Evolutionary conservation across 2,888 invertebrate genomes (phyloP).

Genomic region (Patella depressa): DNA sequence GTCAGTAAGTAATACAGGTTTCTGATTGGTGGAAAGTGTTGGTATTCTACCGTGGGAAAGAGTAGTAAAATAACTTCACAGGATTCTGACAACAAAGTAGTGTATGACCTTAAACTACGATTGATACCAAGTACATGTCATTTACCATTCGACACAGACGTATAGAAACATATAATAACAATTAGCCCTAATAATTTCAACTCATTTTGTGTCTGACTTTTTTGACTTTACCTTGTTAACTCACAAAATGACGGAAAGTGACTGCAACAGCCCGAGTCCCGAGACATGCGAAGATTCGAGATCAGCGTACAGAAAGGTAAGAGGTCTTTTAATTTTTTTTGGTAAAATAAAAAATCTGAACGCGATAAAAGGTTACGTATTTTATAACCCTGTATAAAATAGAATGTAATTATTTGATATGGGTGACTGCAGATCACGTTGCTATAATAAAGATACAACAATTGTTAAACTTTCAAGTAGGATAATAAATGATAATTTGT

Average conservation of each 20-base stretch:
- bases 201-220: not conserved
- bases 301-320: constrained; percentile 24
- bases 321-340: not conserved
- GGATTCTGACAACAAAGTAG: not conserved
- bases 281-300: constrained; percentile 18
- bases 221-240: not conserved
- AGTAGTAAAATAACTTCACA: constrained; percentile 19
- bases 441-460: too few species aligned
- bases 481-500: too few species aligned
- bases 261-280: constrained; percentile 13
- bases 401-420: not conserved
- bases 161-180: too few species aligned
- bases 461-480: too few species aligned
- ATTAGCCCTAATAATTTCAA: too few species aligned
- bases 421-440: too few species aligned
- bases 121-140: constrained; percentile 10
- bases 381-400: not conserved
- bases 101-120: constrained; percentile 10
- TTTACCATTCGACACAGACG: constrained; percentile 15
- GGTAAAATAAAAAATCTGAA: too few species aligned
- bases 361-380: too few species aligned
- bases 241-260: constrained; percentile 22
- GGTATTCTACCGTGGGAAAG: constrained; percentile 29
- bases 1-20: constrained; percentile 1
- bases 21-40: constrained; percentile 17